These are phyloP conservation scores for Bovichtus diacanthus DNA, from an alignment of 2,797 vertebrate species.

Conservation along the genomic window DNA sequence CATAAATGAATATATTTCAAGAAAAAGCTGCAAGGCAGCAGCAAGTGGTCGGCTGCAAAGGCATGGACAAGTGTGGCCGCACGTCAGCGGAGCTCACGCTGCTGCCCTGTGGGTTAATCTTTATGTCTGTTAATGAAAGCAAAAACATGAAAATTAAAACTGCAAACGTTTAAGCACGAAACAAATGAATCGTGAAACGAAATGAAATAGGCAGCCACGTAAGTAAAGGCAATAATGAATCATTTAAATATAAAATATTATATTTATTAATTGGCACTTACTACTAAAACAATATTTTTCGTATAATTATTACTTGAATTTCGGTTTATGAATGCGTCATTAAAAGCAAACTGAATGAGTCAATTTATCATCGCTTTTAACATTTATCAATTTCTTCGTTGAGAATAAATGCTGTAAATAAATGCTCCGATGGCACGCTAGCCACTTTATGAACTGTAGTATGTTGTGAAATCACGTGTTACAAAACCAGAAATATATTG, in stretches of 20 bases:
- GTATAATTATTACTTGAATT: neutral
- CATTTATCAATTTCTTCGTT: neutral
- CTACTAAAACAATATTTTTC: neutral
- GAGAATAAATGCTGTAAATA: neutral
- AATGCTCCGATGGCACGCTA: neutral
- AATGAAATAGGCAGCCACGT: neutral
- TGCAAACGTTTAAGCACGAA: neutral
- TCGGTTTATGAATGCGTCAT: neutral
- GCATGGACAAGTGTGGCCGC: too few relatives aligned
- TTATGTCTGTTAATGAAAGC: neutral
- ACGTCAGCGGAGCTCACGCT: neutral
- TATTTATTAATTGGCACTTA: neutral
- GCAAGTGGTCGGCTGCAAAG: neutral
- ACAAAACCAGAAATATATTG: neutral
- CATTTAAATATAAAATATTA: neutral
- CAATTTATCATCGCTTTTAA: neutral
- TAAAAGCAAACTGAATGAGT: neutral
- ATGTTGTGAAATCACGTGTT: neutral
- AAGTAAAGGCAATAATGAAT: neutral
- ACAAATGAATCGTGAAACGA: neutral
- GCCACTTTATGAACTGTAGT: too few relatives aligned
- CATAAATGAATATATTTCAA: neutral
- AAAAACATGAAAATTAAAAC: neutral
- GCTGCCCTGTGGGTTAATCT: neutral
- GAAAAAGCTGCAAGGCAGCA: neutral